These are phyloP conservation scores for Burhinus bistriatus DNA, from an alignment of 2,113 vertebrate genomes.

Conservation along the genomic window DNA sequence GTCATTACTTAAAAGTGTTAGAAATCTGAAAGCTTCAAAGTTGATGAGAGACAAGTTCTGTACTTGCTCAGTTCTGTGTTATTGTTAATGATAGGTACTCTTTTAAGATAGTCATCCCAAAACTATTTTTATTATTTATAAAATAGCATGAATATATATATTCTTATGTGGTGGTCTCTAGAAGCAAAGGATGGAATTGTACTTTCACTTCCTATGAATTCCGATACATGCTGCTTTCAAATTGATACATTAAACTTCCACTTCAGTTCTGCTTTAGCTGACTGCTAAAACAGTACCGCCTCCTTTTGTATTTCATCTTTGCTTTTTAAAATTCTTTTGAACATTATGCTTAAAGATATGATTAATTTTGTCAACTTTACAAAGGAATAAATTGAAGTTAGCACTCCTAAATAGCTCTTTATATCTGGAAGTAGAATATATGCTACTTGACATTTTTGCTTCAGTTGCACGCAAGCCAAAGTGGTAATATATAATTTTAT, in stretches of 20 bases:
- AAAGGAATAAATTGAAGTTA: background rate
- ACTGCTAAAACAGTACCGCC: background rate
- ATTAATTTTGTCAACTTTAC: background rate
- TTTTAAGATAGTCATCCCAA: background rate
- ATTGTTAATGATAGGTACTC: background rate
- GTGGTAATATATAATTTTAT: background rate
- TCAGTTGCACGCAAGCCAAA: background rate
- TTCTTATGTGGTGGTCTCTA: background rate
- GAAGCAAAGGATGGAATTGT: background rate
- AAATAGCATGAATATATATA: background rate
- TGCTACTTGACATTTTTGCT: background rate
- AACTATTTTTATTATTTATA: background rate
- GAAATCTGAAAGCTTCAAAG: constrained; percentile 1
- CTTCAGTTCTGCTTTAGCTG: background rate
- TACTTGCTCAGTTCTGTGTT: background rate
- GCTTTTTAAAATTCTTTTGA: background rate
- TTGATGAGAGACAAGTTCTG: background rate
- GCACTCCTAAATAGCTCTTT: background rate
- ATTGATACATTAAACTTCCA: background rate
- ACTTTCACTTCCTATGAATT: background rate
- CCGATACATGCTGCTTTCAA: background rate
- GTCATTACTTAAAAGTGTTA: constrained; percentile 2
- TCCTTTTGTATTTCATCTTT: background rate
- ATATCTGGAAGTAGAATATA: background rate
- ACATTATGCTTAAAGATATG: background rate